phyloP scores from a whole-genome alignment of 2,797 vertebrate genomes.

The Lerista edwardsae region DNA sequence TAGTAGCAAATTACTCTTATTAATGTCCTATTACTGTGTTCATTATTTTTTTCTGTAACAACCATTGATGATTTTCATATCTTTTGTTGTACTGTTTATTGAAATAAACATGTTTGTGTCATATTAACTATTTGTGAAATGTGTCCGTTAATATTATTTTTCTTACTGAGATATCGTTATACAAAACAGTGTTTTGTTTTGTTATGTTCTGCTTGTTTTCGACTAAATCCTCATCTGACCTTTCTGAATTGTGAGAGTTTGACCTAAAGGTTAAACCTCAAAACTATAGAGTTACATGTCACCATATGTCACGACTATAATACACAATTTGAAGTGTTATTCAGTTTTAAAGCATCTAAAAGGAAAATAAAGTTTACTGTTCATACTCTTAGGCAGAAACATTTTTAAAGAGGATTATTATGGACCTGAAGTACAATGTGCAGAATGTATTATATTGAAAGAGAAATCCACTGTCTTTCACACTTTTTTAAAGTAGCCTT shows the following conservation, averaged over 20 bases:
- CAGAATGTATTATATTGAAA: conserved; percentile 52
- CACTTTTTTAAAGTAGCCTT: conserved; percentile 67
- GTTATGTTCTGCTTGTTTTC: not conserved
- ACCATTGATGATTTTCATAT: not conserved
- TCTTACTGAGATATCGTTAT: not conserved
- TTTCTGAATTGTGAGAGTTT: conserved; percentile 21
- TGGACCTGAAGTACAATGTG: conserved; percentile 45
- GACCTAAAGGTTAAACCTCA: conserved; percentile 27
- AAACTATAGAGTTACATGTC: conserved; percentile 20
- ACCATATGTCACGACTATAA: conserved; percentile 41
- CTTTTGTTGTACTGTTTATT: not conserved
- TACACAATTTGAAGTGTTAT: conserved; percentile 33
- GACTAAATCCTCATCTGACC: conserved; percentile 5
- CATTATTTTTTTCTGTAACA: not conserved
- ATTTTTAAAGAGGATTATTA: conserved; percentile 44
- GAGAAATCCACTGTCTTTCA: conserved; percentile 49
- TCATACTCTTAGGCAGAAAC: conserved; percentile 46
- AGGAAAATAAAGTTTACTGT: not conserved
- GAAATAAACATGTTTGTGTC: not conserved
- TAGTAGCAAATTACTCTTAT: not conserved
- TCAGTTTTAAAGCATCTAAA: conserved; percentile 39
- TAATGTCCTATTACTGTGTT: not conserved
- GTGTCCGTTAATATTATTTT: not conserved
- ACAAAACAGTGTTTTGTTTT: conserved; percentile 4
- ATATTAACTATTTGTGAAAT: not conserved